Conservation (phyloP, 2,888 invertebrate genomes). For the Erebia aethiops region DNA sequence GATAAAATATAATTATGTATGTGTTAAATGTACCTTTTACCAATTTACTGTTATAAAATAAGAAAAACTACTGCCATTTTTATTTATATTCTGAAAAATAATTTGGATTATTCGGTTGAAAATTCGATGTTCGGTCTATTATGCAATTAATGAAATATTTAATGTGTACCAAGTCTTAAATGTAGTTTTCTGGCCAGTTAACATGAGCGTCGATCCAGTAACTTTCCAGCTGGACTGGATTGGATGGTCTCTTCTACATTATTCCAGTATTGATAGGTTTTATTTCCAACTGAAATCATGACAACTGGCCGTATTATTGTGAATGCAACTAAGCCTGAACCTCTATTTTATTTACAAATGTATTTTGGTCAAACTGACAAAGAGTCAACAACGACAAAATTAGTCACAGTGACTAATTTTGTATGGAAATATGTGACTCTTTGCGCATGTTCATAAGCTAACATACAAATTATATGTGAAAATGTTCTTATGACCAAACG, state of each 20-base stretch:
- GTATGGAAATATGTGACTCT: too few species aligned
- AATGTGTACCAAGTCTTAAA: too few species aligned
- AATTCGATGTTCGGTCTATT: slow-evolving; percentile 2
- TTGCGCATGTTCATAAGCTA: background rate
- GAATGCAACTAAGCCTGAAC: background rate
- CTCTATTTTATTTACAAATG: too few species aligned
- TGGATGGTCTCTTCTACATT: background rate
- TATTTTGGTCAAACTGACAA: too few species aligned
- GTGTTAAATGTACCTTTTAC: slow-evolving; percentile 9
- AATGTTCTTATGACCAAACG: too few species aligned
- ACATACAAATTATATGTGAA: too few species aligned
- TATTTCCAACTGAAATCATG: background rate
- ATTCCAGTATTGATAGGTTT: too few species aligned
- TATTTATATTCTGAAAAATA: background rate
- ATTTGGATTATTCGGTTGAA: background rate
- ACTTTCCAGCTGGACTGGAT: background rate
- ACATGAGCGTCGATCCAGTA: background rate
- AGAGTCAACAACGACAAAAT: too few species aligned
- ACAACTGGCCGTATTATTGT: background rate
- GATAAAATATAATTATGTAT: background rate
- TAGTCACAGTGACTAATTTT: too few species aligned
- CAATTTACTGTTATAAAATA: background rate
- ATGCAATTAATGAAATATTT: background rate
- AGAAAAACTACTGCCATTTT: background rate
- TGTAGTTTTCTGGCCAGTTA: background rate